Evolutionary conservation across 37 sponge, comb jelly and placozoan genomes (phyloP), one percentile per base, ranked within the genome.

Genomic region (Mnemiopsis leidyi): DNA sequence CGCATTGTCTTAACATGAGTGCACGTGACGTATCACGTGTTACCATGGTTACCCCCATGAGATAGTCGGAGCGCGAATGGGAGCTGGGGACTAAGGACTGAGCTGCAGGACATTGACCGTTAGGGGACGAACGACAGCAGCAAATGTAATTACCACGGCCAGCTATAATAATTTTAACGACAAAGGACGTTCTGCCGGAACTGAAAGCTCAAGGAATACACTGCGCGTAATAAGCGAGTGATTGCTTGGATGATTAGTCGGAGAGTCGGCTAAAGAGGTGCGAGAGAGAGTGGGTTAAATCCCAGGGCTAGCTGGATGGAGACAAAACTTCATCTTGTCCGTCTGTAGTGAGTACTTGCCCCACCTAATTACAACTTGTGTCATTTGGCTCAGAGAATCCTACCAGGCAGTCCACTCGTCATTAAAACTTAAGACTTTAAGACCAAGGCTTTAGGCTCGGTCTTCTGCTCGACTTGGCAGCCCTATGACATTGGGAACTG

Each of bases 21-120:
- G 7, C 73, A 69, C 73, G 73, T 69, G 73, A 69, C n/a, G 73
- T 16, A 69, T 69, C 73, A 69, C 73, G 73, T 69, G 73, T 28
- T 25, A 69, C 28, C 29, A 21, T n/a, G 73, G 28, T 20, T 3
- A 21, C 29, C 73, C 73, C 24, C 73, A 69, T 69, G 73, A 25
- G 73, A 69, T 1, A 69, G 24, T 25, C 23, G 9, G 28, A 21
- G 24, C 28, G 28, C 73, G 73, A 69, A 69, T 69, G 73, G 73
- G 24, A 28, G 29, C 29, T 16, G 24, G 9, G 73, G 73, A 69
- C 73, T 16, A 69, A 69, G 73, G 29, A 69, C 73, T 3, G 2
- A 25, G 29, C 73, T 25, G 73, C 73, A 69, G 73, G 73, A 69
- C 73, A 69, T 69, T 69, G 73, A 69, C n/a, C 73, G 29, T 16